phyloP scores from a whole-genome alignment of 2,797 vertebrate species.

The Phoxinus dragarum region DNA sequence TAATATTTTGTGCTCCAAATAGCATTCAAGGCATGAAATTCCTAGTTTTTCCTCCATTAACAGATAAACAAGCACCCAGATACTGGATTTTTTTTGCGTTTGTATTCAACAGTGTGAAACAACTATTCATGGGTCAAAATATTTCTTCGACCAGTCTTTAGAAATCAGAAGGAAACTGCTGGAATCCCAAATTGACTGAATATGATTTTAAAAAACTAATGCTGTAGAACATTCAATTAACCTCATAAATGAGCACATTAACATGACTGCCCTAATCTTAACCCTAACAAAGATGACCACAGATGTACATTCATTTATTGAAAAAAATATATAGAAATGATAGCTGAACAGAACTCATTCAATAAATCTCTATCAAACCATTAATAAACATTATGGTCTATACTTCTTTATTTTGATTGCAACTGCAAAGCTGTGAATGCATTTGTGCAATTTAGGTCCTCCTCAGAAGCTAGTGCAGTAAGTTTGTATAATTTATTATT shows the following conservation, averaged over 20 bases:
- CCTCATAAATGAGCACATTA: constrained; percentile 9
- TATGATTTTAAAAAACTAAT: not conserved
- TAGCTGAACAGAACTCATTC: not conserved
- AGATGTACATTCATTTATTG: not conserved
- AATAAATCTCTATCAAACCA: not conserved
- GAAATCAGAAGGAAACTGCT: not conserved
- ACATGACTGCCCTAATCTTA: not conserved
- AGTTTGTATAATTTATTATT: not conserved
- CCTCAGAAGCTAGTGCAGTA: not conserved
- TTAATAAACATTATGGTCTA: not conserved
- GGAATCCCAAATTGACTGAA: not conserved
- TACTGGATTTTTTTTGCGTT: not conserved
- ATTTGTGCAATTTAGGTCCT: not conserved
- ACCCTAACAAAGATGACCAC: constrained; percentile 2
- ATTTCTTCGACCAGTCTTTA: not conserved
- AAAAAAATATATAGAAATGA: not conserved
- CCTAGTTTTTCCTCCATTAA: not conserved
- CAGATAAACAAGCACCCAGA: not conserved
- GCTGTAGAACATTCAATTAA: constrained; percentile 7
- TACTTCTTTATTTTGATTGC: not conserved
- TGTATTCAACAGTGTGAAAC: not conserved
- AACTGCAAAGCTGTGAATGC: not conserved
- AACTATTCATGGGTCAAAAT: not conserved
- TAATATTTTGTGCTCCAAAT: not conserved
- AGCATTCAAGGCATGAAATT: no score